Conservation (phyloP, 23 tunicate species). For the Diplosoma virens region DNA sequence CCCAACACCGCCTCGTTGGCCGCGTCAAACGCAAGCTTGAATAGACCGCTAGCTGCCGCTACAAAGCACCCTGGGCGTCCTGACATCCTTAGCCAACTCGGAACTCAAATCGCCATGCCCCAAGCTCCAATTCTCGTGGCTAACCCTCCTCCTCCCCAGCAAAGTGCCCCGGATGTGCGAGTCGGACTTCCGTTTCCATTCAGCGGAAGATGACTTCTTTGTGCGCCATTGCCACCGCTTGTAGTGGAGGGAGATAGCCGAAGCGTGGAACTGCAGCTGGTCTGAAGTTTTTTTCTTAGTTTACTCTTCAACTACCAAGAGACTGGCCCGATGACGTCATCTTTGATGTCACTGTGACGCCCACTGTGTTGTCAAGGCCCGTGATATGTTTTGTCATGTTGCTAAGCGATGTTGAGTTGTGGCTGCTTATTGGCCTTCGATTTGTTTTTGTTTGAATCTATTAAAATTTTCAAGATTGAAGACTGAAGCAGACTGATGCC, state of each 20-base stretch:
- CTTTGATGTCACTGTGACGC: constrained; percentile 24
- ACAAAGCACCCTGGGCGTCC: not conserved
- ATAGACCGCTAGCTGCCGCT: not conserved
- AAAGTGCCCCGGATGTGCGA: not conserved
- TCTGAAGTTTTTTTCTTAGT: no score
- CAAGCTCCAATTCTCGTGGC: constrained; percentile 10
- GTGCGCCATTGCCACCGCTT: no score
- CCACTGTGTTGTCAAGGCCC: not conserved
- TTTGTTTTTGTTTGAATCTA: no score
- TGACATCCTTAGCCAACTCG: not conserved
- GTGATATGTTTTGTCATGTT: no score
- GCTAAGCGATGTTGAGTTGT: no score
- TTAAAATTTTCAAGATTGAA: no score
- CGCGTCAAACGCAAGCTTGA: not conserved
- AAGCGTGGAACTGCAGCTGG: no score
- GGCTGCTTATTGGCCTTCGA: no score
- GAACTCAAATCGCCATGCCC: not conserved
- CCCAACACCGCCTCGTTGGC: not conserved
- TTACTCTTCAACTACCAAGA: no score
- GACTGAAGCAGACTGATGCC: no score
- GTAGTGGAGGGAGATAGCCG: no score
- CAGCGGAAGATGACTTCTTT: not conserved
- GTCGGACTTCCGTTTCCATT: not conserved
- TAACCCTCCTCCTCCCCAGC: not conserved
- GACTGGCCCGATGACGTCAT: constrained; percentile 9